These are phyloP conservation scores for Diceros bicornis DNA, from an alignment of 2,797 vertebrate species.

Conservation along the genomic window DNA sequence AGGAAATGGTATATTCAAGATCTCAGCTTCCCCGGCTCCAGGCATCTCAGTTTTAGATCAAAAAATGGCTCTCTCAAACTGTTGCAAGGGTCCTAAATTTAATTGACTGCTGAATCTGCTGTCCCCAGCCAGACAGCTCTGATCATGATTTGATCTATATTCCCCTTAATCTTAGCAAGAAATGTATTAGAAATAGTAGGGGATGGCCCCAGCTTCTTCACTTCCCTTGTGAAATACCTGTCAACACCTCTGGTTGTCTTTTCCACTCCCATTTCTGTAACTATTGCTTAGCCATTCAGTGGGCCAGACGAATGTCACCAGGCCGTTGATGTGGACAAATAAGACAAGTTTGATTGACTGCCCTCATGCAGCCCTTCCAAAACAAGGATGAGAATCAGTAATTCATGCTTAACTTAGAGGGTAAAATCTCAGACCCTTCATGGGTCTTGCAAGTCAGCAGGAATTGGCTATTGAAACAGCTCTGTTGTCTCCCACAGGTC, in stretches of 20 bases:
- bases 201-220: background rate
- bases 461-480: background rate
- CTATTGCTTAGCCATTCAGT: background rate
- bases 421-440: background rate
- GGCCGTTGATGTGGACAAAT: background rate
- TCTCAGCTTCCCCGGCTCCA: background rate
- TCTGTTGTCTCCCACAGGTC: background rate
- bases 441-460: background rate
- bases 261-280: background rate
- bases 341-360: background rate
- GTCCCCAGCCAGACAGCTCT: background rate
- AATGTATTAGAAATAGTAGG: conserved; percentile 9
- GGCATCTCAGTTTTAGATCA: background rate
- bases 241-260: background rate
- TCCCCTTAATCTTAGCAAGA: conserved; percentile 22
- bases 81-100: conserved; percentile 53
- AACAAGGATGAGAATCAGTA: conserved; percentile 11
- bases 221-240: conserved; percentile 36
- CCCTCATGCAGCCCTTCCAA: background rate
- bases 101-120: background rate
- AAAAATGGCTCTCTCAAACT: conserved; percentile 24
- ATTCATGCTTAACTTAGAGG: background rate
- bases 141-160: conserved; percentile 20
- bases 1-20: background rate
- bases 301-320: background rate